phyloP scores from a whole-genome alignment of 2,888 invertebrate species.

The Endomychus coccineus region DNA sequence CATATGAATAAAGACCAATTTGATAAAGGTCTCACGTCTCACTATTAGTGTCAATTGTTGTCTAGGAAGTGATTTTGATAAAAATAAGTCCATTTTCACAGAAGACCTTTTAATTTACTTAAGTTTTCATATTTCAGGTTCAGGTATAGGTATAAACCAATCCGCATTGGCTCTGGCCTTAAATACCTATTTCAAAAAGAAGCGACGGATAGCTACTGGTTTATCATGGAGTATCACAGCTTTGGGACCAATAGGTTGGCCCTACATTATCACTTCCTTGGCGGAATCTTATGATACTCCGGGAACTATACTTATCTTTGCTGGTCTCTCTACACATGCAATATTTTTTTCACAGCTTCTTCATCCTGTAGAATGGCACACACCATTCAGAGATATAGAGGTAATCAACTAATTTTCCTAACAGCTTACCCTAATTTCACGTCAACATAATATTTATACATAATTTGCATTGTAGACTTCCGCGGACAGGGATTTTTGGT shows the following conservation, averaged over 20 bases:
- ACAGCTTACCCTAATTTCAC: too few relatives aligned
- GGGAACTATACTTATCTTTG: constrained; percentile 59
- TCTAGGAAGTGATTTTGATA: too few relatives aligned
- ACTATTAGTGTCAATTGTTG: too few relatives aligned
- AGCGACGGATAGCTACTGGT: constrained; percentile 63
- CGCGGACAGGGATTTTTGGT: too few relatives aligned
- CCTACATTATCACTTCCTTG: constrained; percentile 60
- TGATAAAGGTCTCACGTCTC: too few relatives aligned
- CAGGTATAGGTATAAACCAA: constrained; percentile 58
- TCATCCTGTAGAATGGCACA: constrained; percentile 71
- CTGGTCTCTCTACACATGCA: constrained; percentile 60
- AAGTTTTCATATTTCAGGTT: too few relatives aligned
- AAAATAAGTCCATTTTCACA: too few relatives aligned
- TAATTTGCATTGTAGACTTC: too few relatives aligned
- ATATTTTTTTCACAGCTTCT: constrained; percentile 59
- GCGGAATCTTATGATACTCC: constrained; percentile 55
- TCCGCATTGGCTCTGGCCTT: constrained; percentile 64
- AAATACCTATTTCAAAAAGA: constrained; percentile 66
- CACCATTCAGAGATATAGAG: constrained; percentile 42
- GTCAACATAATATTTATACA: too few relatives aligned
- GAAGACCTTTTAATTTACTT: too few relatives aligned
- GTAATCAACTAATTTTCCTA: constrained; percentile 8
- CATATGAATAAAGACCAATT: too few relatives aligned
- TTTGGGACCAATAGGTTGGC: constrained; percentile 65
- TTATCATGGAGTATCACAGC: constrained; percentile 66